Percentiles rank a stretch among this genome's conserved stretches.
phyloP scores from a whole-genome alignment of 2,113 vertebrate species.

The Zonotrichia leucophrys region DNA sequence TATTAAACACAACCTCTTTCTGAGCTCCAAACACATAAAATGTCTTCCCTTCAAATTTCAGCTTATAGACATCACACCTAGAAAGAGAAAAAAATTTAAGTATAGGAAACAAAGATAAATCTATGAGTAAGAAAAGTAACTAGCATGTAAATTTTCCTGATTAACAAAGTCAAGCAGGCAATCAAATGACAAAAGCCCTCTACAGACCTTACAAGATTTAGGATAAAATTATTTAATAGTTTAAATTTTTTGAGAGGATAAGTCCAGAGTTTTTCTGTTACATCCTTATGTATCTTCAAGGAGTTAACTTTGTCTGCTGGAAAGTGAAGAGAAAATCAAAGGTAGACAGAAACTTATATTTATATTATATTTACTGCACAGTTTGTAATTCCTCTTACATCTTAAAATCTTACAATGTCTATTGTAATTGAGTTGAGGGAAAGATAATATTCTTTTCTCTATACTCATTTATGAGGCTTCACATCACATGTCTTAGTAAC shows the following conservation, averaged over 20 bases:
- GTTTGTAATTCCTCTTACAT: neutral
- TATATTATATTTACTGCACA: neutral
- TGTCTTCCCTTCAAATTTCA: slow-evolving; percentile 98
- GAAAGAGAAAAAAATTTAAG: slow-evolving; percentile 57
- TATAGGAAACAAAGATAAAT: neutral
- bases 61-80: slow-evolving; percentile 94
- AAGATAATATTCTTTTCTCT: neutral
- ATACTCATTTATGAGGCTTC: neutral
- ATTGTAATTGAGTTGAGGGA: neutral
- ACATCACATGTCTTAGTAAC: neutral
- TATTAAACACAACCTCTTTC: slow-evolving; percentile 85
- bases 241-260: neutral
- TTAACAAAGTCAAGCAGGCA: neutral
- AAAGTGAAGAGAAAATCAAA: neutral
- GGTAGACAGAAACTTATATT: neutral
- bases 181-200: neutral
- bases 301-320: neutral
- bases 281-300: neutral
- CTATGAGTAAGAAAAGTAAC: neutral
- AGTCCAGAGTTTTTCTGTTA: neutral
- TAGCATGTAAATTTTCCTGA: neutral
- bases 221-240: neutral
- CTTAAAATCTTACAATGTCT: neutral
- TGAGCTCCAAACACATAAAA: slow-evolving; percentile 95
- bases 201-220: neutral